Evolutionary conservation across 2,888 invertebrate genomes (phyloP).

Genomic region (Agelastica alni): DNA sequence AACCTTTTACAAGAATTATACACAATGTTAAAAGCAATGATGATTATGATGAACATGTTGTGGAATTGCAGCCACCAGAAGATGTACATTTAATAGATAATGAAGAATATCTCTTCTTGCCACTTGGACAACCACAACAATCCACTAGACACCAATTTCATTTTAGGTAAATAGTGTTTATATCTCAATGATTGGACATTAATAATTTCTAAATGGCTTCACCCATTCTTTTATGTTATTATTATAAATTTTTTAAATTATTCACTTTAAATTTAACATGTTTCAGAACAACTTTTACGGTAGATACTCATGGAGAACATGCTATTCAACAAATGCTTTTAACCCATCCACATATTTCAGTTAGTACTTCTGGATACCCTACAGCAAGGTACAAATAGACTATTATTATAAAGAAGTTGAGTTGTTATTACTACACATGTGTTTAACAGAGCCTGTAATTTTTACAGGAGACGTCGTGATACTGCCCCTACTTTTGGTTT

Average conservation of each 20-base stretch:
- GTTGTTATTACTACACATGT: not conserved
- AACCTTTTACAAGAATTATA: conserved; percentile 86
- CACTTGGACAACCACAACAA: conserved; percentile 37
- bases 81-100: conserved; percentile 43
- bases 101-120: conserved; percentile 47
- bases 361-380: conserved; percentile 37
- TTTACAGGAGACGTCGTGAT: conserved; percentile 34
- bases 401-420: not conserved
- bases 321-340: conserved; percentile 65
- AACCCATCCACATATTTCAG: conserved; percentile 50
- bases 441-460: conserved; percentile 2
- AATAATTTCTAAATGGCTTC: too few species aligned
- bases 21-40: conserved; percentile 87
- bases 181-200: too few species aligned
- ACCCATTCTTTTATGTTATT: too few species aligned
- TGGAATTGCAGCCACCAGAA: conserved; percentile 49
- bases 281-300: conserved; percentile 70
- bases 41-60: conserved; percentile 84
- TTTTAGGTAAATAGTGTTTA: conserved; percentile 54
- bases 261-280: too few species aligned
- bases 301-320: conserved; percentile 64
- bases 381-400: not conserved
- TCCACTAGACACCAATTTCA: conserved; percentile 52
- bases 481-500: conserved; percentile 55
- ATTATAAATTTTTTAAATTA: too few species aligned